These are phyloP conservation scores for Anastatus disparis DNA, from an alignment of 1,140 invertebrate genomes.

Conservation along the genomic window DNA sequence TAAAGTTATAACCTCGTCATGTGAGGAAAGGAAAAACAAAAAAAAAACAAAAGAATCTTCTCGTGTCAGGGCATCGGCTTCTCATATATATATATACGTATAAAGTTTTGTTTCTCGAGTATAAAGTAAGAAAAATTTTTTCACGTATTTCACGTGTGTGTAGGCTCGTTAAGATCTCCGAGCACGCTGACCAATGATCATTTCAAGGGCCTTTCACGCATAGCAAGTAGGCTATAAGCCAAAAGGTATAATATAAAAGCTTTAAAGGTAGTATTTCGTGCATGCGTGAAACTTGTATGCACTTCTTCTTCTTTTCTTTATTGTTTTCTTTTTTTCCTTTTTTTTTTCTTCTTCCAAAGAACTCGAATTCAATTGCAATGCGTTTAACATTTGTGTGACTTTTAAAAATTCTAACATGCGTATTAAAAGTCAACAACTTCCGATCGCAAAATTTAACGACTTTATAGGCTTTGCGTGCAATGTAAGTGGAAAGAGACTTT, in stretches of 20 bases:
- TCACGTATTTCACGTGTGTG: slow-evolving; percentile 33
- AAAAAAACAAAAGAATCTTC: no score
- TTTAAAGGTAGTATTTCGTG: slow-evolving; percentile 23
- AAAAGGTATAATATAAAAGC: neutral
- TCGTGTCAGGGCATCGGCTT: neutral
- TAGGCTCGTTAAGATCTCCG: slow-evolving; percentile 27
- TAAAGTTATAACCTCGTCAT: neutral
- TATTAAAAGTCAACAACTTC: neutral
- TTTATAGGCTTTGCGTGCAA: no score
- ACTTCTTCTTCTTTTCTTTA: neutral
- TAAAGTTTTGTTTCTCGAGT: no score
- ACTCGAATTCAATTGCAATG: neutral
- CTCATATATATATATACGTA: neutral
- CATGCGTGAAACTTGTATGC: no score
- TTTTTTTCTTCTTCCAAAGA: neutral
- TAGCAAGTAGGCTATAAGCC: slow-evolving; percentile 22
- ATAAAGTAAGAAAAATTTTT: slow-evolving; percentile 27
- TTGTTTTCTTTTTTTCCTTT: neutral
- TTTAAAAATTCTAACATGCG: neutral
- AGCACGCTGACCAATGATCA: slow-evolving; percentile 28
- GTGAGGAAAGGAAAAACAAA: no score
- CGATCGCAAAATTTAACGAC: neutral
- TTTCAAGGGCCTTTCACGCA: slow-evolving; percentile 17
- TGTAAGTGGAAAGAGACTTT: no score
- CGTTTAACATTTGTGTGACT: neutral